Evolutionary conservation across 2,888 invertebrate genomes (phyloP), one percentile per base, ranked within the genome.

Genomic region (Eupithecia inturbata): DNA sequence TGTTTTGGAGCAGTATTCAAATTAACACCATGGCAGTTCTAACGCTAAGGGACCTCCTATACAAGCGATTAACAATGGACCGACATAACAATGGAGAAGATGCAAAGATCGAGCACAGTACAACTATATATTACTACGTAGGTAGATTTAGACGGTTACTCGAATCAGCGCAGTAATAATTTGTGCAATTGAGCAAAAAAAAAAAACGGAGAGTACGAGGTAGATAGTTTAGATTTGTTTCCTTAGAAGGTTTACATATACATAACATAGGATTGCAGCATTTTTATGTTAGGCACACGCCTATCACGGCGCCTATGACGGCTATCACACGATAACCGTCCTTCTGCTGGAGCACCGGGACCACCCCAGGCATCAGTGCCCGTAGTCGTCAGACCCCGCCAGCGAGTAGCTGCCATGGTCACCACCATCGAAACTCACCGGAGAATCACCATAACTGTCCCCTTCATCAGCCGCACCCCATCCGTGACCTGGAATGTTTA

Each of bases 391-490:
- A 1, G 84, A 83, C 10, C 87, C 85, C 22, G 89, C 87, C 1
- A 92, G 87, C 4, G 88, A 89, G 79, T 91, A 91, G 71, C 89
- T 84, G 7, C 88, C 85, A 67, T 90, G 89, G 73, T 92, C 92
- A 1, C 90, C 88, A 1, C 91, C 92, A 69, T 91, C 92, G 79
- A 93, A 92, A 80, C 92, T 94, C 31, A 92, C 92, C 0, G 91
- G 91, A 1, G 92, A 89, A 33, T 92, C 92, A 1, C 88, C 91
- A 70, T 91, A 84, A 0, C 89, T 86, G 31, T 84, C 88, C 31
- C 90, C 87, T 74, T 92, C 95, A 49, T 93, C 95, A 6, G 92
- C 92, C 0, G 91, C 95, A 33, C 91, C 91, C 91, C 92, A 93
- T 3, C 91, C 91, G 76, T 93, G 91, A 68, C 92, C 94, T 90